Conservation (phyloP, 2,797 vertebrate genomes). For the Synanceia verrucosa region DNA sequence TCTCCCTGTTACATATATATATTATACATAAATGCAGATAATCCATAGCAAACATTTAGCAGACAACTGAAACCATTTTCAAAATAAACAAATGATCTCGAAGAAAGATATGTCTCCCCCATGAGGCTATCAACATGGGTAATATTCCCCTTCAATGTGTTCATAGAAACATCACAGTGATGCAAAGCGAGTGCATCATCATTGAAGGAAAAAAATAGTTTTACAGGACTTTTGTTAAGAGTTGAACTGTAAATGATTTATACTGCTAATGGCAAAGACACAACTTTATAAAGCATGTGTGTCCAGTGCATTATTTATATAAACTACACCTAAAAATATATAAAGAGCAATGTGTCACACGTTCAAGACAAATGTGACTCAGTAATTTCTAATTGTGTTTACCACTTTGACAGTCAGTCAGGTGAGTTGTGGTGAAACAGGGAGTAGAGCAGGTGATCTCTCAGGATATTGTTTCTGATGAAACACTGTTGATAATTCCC, state of each 20-base stretch:
- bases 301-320: not conserved
- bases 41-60: not conserved
- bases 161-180: not conserved
- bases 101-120: not conserved
- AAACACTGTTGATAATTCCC: slow-evolving; percentile 65
- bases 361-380: not conserved
- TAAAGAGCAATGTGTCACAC: not conserved
- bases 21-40: not conserved
- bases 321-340: not conserved
- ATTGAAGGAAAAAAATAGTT: not conserved
- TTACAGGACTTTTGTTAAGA: not conserved
- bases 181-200: fast-evolving
- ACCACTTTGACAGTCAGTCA: slow-evolving; percentile 42
- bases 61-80: not conserved
- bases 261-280: not conserved
- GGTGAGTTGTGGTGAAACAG: slow-evolving; percentile 47
- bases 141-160: not conserved
- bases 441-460: slow-evolving; percentile 60
- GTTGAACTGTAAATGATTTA: not conserved
- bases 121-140: not conserved
- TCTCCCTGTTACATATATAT: slow-evolving; percentile 3
- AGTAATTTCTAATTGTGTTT: slow-evolving; percentile 45
- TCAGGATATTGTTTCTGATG: slow-evolving; percentile 71
- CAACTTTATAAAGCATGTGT: not conserved
- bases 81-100: not conserved